Conservation (phyloP, 2,888 invertebrate genomes). For the Prosapia bicincta region DNA sequence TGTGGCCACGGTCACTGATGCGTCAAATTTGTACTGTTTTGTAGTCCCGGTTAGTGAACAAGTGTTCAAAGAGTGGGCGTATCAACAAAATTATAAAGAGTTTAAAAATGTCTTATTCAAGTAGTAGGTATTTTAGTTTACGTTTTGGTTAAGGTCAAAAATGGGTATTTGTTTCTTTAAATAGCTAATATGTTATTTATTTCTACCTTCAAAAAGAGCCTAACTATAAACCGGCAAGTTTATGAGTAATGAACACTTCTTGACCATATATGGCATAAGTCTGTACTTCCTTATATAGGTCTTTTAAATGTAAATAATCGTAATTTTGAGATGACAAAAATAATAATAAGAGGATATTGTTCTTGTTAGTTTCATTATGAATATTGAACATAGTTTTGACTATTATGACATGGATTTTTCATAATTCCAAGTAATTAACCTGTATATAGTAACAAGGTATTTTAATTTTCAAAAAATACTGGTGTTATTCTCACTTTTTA, state of each 20-base stretch:
- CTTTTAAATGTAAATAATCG: not conserved
- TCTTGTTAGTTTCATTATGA: too few relatives aligned
- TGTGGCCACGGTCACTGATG: not conserved
- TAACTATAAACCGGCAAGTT: not conserved
- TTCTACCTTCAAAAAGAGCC: too few relatives aligned
- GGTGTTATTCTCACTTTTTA: too few relatives aligned
- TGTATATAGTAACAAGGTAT: too few relatives aligned
- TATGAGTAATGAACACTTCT: not conserved
- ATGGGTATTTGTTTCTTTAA: too few relatives aligned
- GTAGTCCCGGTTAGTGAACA: not conserved
- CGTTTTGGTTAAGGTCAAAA: too few relatives aligned
- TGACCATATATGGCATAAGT: not conserved
- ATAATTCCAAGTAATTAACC: too few relatives aligned
- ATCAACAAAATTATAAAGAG: not conserved
- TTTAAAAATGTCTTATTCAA: slow-evolving; percentile 16
- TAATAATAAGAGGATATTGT: not conserved
- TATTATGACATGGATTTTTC: too few relatives aligned
- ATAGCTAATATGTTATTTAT: too few relatives aligned
- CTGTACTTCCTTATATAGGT: not conserved
- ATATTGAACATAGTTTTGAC: too few relatives aligned
- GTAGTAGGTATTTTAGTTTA: slow-evolving; percentile 10
- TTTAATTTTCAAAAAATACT: too few relatives aligned
- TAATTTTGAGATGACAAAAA: too few relatives aligned
- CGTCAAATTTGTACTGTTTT: not conserved
- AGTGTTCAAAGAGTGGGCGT: slow-evolving; percentile 11